These are phyloP conservation scores for Malthinus seriepunctatus DNA, from an alignment of 2,888 invertebrate species.

Conservation along the genomic window DNA sequence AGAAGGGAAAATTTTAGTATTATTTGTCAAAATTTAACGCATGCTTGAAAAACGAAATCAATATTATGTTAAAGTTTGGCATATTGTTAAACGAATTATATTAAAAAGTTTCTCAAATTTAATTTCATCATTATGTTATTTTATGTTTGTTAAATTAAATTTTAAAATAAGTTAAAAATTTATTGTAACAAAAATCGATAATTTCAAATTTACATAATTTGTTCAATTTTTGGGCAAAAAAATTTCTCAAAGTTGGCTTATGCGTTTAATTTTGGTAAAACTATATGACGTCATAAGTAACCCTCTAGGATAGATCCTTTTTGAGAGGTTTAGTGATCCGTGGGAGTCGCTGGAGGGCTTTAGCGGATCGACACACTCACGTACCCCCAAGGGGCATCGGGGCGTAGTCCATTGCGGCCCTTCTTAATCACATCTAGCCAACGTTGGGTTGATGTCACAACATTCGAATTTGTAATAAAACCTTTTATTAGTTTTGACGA, in stretches of 20 bases:
- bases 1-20: no score
- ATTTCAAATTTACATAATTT: neutral
- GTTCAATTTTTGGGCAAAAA: neutral
- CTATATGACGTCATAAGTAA: conserved; percentile 20
- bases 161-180: no score
- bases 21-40: no score
- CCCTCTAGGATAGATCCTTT: conserved; percentile 12
- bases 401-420: conserved; percentile 28
- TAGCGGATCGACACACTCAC: conserved; percentile 26
- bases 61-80: no score
- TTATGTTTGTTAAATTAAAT: no score
- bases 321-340: conserved; percentile 19
- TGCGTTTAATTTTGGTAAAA: conserved; percentile 15
- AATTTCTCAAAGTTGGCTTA: neutral
- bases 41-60: no score
- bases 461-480: conserved; percentile 25
- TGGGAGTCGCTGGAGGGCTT: conserved; percentile 18
- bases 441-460: conserved; percentile 24
- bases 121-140: no score
- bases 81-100: no score
- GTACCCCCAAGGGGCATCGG: conserved; percentile 19
- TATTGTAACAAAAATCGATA: neutral
- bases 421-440: conserved; percentile 29
- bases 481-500: conserved; percentile 19
- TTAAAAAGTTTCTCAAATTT: no score